Base-by-base conservation (phyloP, 2,888 invertebrate species). In the Dastarcus helophoroides region DNA sequence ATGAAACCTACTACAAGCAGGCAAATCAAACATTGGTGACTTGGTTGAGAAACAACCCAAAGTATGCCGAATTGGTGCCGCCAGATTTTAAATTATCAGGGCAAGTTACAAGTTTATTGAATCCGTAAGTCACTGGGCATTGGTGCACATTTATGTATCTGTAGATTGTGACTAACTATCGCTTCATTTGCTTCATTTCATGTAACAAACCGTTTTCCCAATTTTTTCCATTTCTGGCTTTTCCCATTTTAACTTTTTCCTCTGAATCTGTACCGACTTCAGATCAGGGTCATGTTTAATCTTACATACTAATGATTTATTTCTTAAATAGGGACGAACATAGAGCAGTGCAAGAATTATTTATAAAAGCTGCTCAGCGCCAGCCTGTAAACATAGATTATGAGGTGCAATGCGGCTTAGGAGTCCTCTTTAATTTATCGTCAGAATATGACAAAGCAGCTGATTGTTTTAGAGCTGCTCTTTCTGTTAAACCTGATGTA, bases 391-490 rank as follows among this genome's bases (percentile, higher is more conserved):
- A 73, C 52, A 72, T 89, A 34, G 94, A 95, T 62, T 71, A 89
- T 12, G 88, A 93, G 62, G 79, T 95, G 4, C 94, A 94, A 62
- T 83, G 84, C 65, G 93, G 90, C 26, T 67, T 98, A 9, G 95
- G 95, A 3, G 90, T 98, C 9, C 69, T 98, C 19, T 95, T 94
- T 53, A 95, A 95, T 63, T 71, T 97, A 22, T 85, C 85, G 22
- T 83, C 83, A 12, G 94, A 98, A 54, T 94, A 84, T 62, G 84
- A 90, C 46, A 91, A 94, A 64, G 98, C 98, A 8, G 85, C 85
- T 1, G 97, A 98, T 63, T 98, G 95, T 60, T 94, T 97, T 57
- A 76, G 76, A 48, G 74, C 91, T 22, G 95, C 95, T 0, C 63
- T 98, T 8, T 80, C 82, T 61, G 80, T 82, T 8, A 71, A 76